phyloP scores from a whole-genome alignment of 2,888 invertebrate genomes.

The Apotomis capreana region DNA sequence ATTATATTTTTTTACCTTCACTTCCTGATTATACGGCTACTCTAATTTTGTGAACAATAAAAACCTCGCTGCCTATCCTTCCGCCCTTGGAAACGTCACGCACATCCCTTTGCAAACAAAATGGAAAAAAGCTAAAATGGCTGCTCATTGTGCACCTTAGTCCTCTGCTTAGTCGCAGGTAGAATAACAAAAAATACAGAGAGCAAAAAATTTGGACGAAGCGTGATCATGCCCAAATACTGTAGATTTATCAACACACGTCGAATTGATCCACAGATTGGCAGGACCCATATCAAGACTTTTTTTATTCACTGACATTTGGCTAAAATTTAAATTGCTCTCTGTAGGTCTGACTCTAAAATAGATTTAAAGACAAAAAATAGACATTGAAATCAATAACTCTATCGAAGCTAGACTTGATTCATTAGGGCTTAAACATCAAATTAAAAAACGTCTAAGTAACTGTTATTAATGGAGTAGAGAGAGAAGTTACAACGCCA shows the following conservation, averaged over 20 bases:
- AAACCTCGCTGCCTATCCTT: conserved; percentile 74
- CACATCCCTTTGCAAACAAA: conserved; percentile 74
- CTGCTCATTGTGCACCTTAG: conserved; percentile 66
- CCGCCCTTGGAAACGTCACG: conserved; percentile 78
- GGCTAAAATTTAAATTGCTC: conserved; percentile 27
- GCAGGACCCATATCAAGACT: conserved; percentile 53
- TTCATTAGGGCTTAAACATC: conserved; percentile 12
- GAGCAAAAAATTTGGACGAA: conserved; percentile 60
- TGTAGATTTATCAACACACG: conserved; percentile 74
- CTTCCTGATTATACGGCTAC: conserved; percentile 65
- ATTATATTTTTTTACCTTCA: conserved; percentile 61
- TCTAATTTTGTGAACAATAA: conserved; percentile 71
- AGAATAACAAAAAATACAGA: conserved; percentile 64
- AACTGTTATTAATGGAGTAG: conserved; percentile 28
- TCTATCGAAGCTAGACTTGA: not conserved
- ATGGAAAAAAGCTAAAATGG: conserved; percentile 60
- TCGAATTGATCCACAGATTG: conserved; percentile 59
- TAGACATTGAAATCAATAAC: conserved; percentile 18
- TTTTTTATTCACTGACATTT: conserved; percentile 53
- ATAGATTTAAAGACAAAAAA: not conserved
- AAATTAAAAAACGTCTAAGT: conserved; percentile 24
- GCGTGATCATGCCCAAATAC: conserved; percentile 72
- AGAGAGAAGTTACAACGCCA: conserved; percentile 7
- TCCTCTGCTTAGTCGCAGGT: conserved; percentile 64
- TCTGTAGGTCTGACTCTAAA: conserved; percentile 7